Evolutionary conservation across 2,797 vertebrate species (phyloP).

Genomic region (Rhynchotus rufescens): DNA sequence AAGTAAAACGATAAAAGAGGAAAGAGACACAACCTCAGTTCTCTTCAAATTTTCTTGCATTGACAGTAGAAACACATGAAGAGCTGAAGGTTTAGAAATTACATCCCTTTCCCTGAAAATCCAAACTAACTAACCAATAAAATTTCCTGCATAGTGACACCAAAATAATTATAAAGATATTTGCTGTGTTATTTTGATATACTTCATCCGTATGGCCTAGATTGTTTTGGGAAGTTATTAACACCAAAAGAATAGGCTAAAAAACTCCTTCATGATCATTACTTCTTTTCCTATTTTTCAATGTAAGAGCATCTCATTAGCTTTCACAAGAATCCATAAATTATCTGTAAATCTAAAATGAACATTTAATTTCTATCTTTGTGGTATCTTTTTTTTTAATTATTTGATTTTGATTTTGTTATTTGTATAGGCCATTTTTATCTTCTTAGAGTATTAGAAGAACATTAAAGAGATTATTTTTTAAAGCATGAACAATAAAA

Average conservation of each 20-base stretch:
- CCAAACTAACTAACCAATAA: not conserved
- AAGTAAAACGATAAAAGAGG: not conserved
- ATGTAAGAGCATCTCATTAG: not conserved
- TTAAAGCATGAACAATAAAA: not conserved
- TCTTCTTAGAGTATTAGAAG: not conserved
- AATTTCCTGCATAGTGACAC: fast-evolving
- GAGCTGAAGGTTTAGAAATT: not conserved
- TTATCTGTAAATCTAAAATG: not conserved
- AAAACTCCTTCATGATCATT: not conserved
- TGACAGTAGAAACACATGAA: not conserved
- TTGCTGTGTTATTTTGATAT: not conserved
- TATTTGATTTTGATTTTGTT: not conserved
- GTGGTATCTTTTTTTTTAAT: not conserved
- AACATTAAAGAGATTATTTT: not conserved
- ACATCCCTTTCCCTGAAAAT: not conserved
- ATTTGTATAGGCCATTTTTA: not conserved
- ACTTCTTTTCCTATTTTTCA: not conserved
- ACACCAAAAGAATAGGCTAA: not conserved
- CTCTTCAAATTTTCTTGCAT: not conserved
- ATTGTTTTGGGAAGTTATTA: not conserved
- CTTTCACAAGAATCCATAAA: not conserved
- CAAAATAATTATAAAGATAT: not conserved
- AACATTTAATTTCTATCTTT: not conserved
- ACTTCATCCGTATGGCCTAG: not conserved
- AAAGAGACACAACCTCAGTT: not conserved